Conservation (phyloP, 2,888 invertebrate species). For the Pachymerium ferrugineum region DNA sequence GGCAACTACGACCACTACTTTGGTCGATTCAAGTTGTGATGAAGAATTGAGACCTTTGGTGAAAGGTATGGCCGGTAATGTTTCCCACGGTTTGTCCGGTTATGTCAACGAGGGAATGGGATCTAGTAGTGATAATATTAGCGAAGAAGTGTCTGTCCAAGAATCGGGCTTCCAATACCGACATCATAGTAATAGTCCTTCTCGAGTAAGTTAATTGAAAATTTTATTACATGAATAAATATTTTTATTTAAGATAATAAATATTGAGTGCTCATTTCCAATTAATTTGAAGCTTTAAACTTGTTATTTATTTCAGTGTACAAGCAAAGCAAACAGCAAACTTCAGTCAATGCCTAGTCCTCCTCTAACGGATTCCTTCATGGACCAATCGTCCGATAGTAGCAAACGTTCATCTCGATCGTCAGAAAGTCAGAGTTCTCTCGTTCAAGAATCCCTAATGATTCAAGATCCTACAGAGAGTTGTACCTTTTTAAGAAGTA, state of each 20-base stretch:
- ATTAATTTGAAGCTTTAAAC: not conserved
- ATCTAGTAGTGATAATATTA: slow-evolving; percentile 30
- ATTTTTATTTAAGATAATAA: not conserved
- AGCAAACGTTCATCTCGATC: slow-evolving; percentile 42
- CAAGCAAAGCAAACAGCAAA: slow-evolving; percentile 23
- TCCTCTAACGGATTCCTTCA: slow-evolving; percentile 32
- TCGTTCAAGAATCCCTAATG: slow-evolving; percentile 37
- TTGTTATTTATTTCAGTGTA: not conserved
- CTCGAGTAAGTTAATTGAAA: not conserved
- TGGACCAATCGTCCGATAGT: slow-evolving; percentile 37
- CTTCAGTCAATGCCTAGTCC: slow-evolving; percentile 16
- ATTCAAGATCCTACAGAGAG: not conserved
- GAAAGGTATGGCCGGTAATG: slow-evolving; percentile 29
- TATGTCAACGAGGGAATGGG: slow-evolving; percentile 56
- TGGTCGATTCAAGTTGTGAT: slow-evolving; percentile 28
- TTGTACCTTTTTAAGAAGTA: not conserved
- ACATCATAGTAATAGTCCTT: not conserved
- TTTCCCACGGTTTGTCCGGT: slow-evolving; percentile 53
- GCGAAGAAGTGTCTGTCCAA: slow-evolving; percentile 23
- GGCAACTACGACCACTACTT: slow-evolving; percentile 48
- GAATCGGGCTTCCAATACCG: not conserved
- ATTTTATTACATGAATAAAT: not conserved
- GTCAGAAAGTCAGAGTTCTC: slow-evolving; percentile 53
- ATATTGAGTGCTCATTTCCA: no score
- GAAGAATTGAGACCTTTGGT: slow-evolving; percentile 36